Base-by-base conservation (phyloP, 1,140 invertebrate species). In the Drosophila simulans region DNA sequence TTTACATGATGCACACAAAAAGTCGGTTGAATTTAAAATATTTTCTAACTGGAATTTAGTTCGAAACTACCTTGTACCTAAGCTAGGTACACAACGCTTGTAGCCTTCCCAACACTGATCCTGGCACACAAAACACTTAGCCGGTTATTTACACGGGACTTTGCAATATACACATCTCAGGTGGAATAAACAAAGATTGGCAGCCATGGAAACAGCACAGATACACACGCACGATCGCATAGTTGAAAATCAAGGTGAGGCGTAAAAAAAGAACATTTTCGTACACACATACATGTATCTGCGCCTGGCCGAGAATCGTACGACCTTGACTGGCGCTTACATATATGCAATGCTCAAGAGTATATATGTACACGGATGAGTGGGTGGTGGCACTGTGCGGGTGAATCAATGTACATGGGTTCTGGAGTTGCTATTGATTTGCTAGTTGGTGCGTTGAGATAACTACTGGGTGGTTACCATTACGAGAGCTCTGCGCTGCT, bases 241-340 rank as follows among this genome's bases (percentile, higher is more conserved):
- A 64, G 79, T 73, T 46, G 79, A 64, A 82, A 65, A 80, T 88
- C 84, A 88, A 88, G 84, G 84, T 80, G 72, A 88, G 66, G 63
- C 76, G 76, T 83, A 78, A 83, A 82, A 84, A 86, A 82, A 74
- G 64, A 80, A 75, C 46, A 55, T 52, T 77, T 74, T 57, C 70
- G 55, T 56, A 31, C 31, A 10, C 31, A 31, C 8, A 31, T 31
- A 10, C 31, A 31, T 3, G 8, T 31, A 64, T 66, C 49, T 46
- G 56, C 62, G 62, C 63, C 65, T 64, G 70, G 65, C 62, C 68
- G 48, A 66, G 55, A 59, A 66, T 62, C 49, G n/a, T 11, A 35
- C 60, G 85, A 76, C 84, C 85, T 89, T 89, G 80, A 77, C 80
- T 89, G 77, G 80, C 71, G 75, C 31, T 31, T 31, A 8, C 35